These are phyloP conservation scores for Arge pagana DNA, from an alignment of 2,888 invertebrate species.

Conservation along the genomic window DNA sequence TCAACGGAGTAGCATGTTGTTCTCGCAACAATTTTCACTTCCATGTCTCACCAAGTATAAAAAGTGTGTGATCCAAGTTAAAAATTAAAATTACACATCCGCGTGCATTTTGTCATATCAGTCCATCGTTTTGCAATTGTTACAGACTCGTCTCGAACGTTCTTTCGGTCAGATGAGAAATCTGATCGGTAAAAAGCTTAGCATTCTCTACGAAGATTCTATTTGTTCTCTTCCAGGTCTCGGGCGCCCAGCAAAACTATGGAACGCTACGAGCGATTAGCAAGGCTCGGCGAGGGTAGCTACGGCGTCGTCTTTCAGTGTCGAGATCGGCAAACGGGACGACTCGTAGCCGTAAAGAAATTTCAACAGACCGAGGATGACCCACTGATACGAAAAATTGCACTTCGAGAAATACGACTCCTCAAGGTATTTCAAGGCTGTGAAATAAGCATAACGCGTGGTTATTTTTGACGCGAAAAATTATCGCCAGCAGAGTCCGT, in stretches of 20 bases:
- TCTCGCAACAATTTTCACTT: constrained; percentile 51
- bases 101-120: neutral
- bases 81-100: no score
- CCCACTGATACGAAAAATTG: constrained; percentile 94
- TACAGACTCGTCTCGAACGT: constrained; percentile 16
- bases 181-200: neutral
- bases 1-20: constrained; percentile 47
- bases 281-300: constrained; percentile 93
- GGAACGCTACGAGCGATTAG: constrained; percentile 94
- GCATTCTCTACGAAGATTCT: constrained; percentile 11
- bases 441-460: neutral
- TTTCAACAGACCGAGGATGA: constrained; percentile 97
- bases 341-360: constrained; percentile 94
- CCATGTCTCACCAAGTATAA: constrained; percentile 54
- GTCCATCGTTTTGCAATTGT: neutral
- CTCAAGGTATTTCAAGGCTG: constrained; percentile 71
- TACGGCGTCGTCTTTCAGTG: constrained; percentile 97
- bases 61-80: constrained; percentile 53
- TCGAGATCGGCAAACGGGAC: constrained; percentile 91
- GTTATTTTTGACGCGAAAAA: constrained; percentile 6
- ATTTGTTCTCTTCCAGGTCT: constrained; percentile 63
- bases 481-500: constrained; percentile 15
- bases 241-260: constrained; percentile 84
- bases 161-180: constrained; percentile 1
- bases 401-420: constrained; percentile 90